A percentile compares a stretch with the other conserved stretches of the same genome.
phyloP scores from a whole-genome alignment of 2,888 invertebrate species.

The Gibbula magus region DNA sequence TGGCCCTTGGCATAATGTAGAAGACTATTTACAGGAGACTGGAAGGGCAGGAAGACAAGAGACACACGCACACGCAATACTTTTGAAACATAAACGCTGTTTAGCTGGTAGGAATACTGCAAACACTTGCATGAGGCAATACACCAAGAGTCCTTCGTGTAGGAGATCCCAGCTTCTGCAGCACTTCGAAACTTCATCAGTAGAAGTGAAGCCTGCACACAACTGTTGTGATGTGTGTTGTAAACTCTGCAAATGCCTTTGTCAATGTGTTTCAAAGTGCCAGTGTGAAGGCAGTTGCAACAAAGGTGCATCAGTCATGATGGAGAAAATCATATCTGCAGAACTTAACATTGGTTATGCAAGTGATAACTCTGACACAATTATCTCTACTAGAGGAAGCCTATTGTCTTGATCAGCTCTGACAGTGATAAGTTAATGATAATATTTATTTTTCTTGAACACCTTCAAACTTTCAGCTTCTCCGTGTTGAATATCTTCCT shows the following conservation, averaged over 20 bases:
- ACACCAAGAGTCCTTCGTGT: neutral
- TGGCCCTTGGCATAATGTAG: neutral
- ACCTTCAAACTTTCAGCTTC: neutral
- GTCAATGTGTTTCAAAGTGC: neutral
- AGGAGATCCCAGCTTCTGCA: neutral
- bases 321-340: neutral
- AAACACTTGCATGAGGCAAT: neutral
- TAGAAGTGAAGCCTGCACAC: neutral
- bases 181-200: neutral
- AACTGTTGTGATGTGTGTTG: neutral
- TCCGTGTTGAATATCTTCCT: neutral
- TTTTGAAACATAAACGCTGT: neutral
- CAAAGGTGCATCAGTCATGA: neutral
- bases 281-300: neutral
- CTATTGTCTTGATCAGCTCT: neutral
- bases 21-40: neutral
- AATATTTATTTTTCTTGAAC: neutral
- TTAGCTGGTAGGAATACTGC: neutral
- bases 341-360: neutral
- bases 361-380: neutral
- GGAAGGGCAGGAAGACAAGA: neutral
- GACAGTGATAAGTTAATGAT: neutral
- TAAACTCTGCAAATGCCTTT: neutral
- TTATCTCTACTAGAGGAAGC: neutral
- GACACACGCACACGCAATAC: no score